Conservation (phyloP, 2,113 vertebrate genomes). For the Tringa solitaria region DNA sequence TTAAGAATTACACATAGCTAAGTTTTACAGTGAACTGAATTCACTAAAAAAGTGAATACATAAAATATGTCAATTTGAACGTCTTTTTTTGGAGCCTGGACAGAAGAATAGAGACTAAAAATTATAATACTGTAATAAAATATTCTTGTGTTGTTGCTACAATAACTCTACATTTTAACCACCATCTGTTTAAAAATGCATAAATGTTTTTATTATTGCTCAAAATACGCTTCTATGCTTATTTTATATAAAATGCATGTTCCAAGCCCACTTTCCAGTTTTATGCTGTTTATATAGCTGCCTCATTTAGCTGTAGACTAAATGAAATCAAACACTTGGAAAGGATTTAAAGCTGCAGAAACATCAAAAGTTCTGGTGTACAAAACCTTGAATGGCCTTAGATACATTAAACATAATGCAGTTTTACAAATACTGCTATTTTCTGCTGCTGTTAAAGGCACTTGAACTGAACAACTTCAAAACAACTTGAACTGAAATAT, state of each 20-base stretch:
- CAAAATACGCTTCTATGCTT: background rate
- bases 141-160: background rate
- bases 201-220: background rate
- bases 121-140: background rate
- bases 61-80: background rate
- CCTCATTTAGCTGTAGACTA: background rate
- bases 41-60: background rate
- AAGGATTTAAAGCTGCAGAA: background rate
- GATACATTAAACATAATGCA: background rate
- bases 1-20: background rate
- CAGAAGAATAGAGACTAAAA: background rate
- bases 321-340: background rate
- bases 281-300: background rate
- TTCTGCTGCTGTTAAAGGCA: background rate
- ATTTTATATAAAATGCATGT: background rate
- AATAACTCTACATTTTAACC: background rate
- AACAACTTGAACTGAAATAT: background rate
- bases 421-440: background rate
- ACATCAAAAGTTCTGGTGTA: background rate
- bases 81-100: background rate
- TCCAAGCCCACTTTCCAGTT: background rate
- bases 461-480: too few relatives aligned
- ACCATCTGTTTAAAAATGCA: background rate
- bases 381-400: background rate
- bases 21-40: background rate